Conservation (phyloP, 1,140 invertebrate species). For the Drosophila jambulina region DNA sequence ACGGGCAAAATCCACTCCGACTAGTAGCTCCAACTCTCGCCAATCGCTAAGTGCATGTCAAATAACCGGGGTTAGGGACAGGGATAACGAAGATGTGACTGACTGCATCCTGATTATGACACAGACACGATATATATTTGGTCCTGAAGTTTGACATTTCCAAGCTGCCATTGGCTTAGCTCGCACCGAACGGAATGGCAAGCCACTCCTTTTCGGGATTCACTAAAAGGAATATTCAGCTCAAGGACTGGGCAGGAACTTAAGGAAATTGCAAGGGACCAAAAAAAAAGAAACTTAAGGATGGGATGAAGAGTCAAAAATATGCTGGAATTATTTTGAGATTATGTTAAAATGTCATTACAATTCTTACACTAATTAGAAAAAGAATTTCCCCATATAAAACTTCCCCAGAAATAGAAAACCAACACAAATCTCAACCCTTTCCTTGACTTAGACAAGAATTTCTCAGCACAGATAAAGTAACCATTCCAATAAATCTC, state of each 20-base stretch:
- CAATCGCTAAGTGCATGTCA: conserved; percentile 57
- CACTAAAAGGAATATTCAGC: conserved; percentile 8
- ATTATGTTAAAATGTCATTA: background rate
- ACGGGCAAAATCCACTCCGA: conserved; percentile 41
- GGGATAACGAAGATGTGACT: conserved; percentile 35
- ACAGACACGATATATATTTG: conserved; percentile 46
- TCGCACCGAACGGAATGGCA: background rate
- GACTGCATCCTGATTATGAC: conserved; percentile 56
- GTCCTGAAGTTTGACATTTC: conserved; percentile 38
- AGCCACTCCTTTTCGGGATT: conserved; percentile 12
- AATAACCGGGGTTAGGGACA: conserved; percentile 26
- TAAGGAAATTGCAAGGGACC: background rate
- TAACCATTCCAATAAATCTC: background rate
- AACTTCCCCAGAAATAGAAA: background rate
- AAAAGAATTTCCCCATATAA: too few species aligned
- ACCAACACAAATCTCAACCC: background rate
- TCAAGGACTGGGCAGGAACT: background rate
- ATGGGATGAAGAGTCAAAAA: background rate
- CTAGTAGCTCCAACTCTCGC: conserved; percentile 39
- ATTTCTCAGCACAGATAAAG: background rate
- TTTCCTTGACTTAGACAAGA: background rate
- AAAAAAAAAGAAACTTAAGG: background rate
- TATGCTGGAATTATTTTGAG: background rate
- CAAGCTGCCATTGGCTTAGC: conserved; percentile 27
- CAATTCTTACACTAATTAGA: too few species aligned